Base-by-base conservation (phyloP, 2,888 invertebrate species). In the Listrodromus nycthemerus region DNA sequence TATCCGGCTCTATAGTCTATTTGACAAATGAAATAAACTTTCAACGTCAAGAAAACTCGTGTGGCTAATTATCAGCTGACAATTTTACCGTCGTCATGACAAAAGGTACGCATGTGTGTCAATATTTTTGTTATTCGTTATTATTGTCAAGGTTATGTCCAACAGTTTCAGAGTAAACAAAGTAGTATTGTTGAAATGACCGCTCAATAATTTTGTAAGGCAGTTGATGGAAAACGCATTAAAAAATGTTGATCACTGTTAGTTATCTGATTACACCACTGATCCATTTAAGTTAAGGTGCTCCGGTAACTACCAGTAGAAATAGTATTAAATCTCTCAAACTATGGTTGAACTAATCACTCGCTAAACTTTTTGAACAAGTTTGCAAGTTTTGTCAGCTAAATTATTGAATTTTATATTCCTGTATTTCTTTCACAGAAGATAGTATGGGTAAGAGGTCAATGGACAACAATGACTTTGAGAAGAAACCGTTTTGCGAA, bases 391-490 rank as follows among this genome's bases (percentile, higher is more conserved):
- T 27, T 3, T 21, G 21, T 7, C 45, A 50, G 37, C 30, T 21
- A 13, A 27, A 19, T 7, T 5, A 52, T 19, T 19, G 50, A n/a
- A 52, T 52, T 65, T 7, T 21, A 69, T 45, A 37, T 37, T 8
- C 1, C 13, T 45, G 16, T 45, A 16, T 5, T 19, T 69, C 7
- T 5, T 10, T 16, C 19, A 52, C 78, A 87, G 93, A 92, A 52
- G 92, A 91, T 82, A 89, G 78, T 84, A 73, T 90, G 50, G 90
- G 89, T 0, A 93, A 92, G 78, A 90, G 91, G 76, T 90, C 91
- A 1, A 88, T 90, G 27, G 92, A 92, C n/a, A 91, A 90, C 79
- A 91, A 91, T 88, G 92, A 92, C 48, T 85, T 89, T 8, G 93
- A 93, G 5, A 91, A 89, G 65, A 92, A 92, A 85, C 75, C 87